Percentiles rank a stretch among this genome's conserved stretches.
Evolutionary conservation across 2,113 vertebrate species (phyloP).

Genomic region (Halichoerus grypus): DNA sequence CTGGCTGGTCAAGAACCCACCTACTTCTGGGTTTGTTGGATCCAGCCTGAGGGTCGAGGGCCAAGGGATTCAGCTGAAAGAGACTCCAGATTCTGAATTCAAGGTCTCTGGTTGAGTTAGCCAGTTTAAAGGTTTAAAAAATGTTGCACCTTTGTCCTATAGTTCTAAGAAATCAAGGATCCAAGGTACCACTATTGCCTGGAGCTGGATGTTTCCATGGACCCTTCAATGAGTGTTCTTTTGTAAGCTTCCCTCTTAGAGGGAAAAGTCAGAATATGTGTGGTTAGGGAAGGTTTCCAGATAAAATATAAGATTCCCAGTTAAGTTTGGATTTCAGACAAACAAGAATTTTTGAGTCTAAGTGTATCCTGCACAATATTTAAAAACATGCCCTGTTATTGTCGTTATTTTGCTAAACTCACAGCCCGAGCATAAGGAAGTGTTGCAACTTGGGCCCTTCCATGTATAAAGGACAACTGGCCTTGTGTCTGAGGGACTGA

Average conservation of each 20-base stretch:
- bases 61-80: neutral
- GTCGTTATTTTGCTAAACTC: neutral
- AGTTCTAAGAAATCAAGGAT: neutral
- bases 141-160: neutral
- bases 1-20: neutral
- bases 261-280: neutral
- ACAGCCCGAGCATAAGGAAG: neutral
- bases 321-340: neutral
- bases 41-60: neutral
- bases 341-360: neutral
- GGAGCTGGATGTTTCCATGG: neutral
- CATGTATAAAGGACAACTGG: neutral
- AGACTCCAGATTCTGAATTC: neutral
- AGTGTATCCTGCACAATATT: neutral
- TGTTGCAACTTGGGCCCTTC: neutral
- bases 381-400: neutral
- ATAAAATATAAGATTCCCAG: neutral
- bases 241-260: neutral
- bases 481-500: neutral
- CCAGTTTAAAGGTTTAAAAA: neutral
- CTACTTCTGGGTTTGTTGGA: neutral
- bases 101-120: neutral
- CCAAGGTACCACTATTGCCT: neutral
- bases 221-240: neutral
- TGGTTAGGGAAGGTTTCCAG: neutral